These are phyloP conservation scores for Dissostichus mawsoni DNA, from an alignment of 2,113 vertebrate genomes.

Conservation along the genomic window DNA sequence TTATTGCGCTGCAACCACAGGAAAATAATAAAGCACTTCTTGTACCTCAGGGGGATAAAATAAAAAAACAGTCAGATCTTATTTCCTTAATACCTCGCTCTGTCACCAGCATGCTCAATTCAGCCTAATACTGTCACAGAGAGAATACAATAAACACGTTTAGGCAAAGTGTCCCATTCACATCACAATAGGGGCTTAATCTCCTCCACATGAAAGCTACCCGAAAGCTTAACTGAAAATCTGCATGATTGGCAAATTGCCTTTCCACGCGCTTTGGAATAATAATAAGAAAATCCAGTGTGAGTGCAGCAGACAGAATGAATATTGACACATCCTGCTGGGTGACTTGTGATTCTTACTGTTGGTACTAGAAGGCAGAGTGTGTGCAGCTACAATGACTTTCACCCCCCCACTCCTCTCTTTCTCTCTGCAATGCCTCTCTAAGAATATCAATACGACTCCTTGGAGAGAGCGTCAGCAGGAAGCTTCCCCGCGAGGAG, in stretches of 20 bases:
- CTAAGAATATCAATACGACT: conserved; percentile 81
- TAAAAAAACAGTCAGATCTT: conserved; percentile 10
- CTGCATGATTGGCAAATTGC: conserved; percentile 50
- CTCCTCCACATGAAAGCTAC: conserved; percentile 37
- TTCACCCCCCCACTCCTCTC: conserved; percentile 52
- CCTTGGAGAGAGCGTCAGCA: conserved; percentile 78
- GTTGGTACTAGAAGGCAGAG: conserved; percentile 52
- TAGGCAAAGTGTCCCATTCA: conserved; percentile 25
- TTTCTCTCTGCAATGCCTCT: conserved; percentile 67
- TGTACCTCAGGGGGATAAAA: background rate
- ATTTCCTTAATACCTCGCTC: conserved; percentile 17
- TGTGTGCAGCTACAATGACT: conserved; percentile 65
- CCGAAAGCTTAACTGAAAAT: conserved; percentile 34
- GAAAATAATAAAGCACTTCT: conserved; percentile 24
- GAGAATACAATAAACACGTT: conserved; percentile 42
- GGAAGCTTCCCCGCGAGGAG: conserved; percentile 74
- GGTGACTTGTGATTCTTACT: conserved; percentile 65
- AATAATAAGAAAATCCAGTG: conserved; percentile 40
- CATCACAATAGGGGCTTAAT: conserved; percentile 45
- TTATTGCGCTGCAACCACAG: background rate
- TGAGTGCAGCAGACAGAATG: conserved; percentile 44
- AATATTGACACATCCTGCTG: conserved; percentile 59
- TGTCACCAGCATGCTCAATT: background rate
- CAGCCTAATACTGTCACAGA: conserved; percentile 5
- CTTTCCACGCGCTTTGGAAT: conserved; percentile 1